These are phyloP conservation scores for Ecdyonurus torrentis DNA, from an alignment of 2,888 invertebrate species.

Conservation along the genomic window DNA sequence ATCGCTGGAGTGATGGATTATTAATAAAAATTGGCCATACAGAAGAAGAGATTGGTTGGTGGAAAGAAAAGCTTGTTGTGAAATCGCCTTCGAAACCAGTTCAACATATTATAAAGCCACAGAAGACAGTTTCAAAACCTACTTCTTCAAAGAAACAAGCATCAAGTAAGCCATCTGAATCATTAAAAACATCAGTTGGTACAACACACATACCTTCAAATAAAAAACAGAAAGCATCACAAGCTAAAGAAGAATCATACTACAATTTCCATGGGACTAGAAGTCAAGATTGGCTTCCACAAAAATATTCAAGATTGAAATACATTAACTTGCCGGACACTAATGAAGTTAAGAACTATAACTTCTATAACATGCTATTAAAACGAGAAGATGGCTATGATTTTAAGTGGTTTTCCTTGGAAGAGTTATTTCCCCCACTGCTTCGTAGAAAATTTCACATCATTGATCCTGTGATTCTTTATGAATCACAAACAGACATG, in stretches of 20 bases:
- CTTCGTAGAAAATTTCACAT: background rate
- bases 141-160: too few relatives aligned
- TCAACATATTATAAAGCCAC: too few relatives aligned
- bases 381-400: background rate
- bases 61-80: too few relatives aligned
- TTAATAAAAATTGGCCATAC: background rate
- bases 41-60: background rate
- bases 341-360: background rate
- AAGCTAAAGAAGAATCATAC: too few relatives aligned
- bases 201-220: too few relatives aligned
- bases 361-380: background rate
- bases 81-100: background rate
- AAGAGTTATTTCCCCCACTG: background rate
- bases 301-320: background rate
- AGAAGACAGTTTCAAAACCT: too few relatives aligned
- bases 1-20: background rate
- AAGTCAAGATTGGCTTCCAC: background rate
- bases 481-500: background rate
- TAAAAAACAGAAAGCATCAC: too few relatives aligned
- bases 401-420: background rate
- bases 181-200: too few relatives aligned
- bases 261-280: too few relatives aligned
- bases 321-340: background rate
- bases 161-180: too few relatives aligned
- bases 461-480: background rate